These are phyloP conservation scores for Euglossa dilemma DNA, from an alignment of 1,140 invertebrate genomes.

Conservation along the genomic window DNA sequence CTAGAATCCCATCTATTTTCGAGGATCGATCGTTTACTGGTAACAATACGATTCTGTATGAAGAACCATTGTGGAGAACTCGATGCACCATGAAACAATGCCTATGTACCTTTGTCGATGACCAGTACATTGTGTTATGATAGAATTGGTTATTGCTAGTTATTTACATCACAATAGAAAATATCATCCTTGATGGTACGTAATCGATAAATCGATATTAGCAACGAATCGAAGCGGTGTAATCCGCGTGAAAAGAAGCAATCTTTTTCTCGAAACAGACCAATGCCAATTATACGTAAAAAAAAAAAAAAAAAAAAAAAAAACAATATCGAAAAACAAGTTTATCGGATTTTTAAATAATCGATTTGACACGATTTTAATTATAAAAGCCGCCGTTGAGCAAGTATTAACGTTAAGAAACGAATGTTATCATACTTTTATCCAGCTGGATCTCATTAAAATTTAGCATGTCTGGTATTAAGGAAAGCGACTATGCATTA, in stretches of 20 bases:
- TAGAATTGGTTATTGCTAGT: slow-evolving; percentile 15
- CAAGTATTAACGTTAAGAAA: too few species aligned
- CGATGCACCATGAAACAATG: slow-evolving; percentile 9
- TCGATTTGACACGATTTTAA: neutral
- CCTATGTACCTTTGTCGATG: neutral
- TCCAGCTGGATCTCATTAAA: neutral
- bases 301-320: neutral
- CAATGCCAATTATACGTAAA: neutral
- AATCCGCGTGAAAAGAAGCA: neutral
- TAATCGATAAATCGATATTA: neutral
- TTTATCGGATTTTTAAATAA: neutral
- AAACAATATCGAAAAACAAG: neutral
- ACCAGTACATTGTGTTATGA: slow-evolving; percentile 1
- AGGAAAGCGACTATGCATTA: neutral
- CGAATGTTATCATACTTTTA: too few species aligned
- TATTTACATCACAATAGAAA: slow-evolving; percentile 5
- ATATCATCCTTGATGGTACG: neutral
- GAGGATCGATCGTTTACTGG: neutral
- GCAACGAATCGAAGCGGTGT: neutral
- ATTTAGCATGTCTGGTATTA: neutral
- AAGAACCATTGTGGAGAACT: slow-evolving; percentile 14
- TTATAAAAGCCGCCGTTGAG: too few species aligned
- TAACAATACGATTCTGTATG: slow-evolving; percentile 1
- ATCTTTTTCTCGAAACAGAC: neutral
- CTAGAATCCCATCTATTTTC: slow-evolving; percentile 18